Evolutionary conservation across 2,888 invertebrate species (phyloP).

Genomic region (Sturmia bella): DNA sequence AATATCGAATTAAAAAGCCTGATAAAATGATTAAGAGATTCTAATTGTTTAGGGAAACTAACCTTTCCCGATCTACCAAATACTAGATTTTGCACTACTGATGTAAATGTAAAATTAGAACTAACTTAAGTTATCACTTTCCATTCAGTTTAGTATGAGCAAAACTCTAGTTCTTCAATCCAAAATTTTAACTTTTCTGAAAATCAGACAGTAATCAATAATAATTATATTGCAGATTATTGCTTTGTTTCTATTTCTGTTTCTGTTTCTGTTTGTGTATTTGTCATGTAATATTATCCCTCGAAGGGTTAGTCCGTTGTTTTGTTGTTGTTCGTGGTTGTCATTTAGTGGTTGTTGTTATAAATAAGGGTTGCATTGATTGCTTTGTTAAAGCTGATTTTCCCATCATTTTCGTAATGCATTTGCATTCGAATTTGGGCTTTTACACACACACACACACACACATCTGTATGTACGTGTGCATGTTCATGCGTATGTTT

Average conservation of each 20-base stretch:
- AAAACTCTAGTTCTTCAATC: not conserved
- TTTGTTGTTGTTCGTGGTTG: not conserved
- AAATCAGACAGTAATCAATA: conserved; percentile 41
- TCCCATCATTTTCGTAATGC: conserved; percentile 52
- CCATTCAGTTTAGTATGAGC: no score
- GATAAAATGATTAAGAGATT: no score
- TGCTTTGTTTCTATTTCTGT: not conserved
- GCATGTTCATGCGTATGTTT: no score
- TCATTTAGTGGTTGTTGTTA: conserved; percentile 50
- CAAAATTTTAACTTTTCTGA: not conserved
- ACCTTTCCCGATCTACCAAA: no score
- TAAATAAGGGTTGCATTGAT: conserved; percentile 51
- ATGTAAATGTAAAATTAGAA: no score
- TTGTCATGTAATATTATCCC: conserved; percentile 48
- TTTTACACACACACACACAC: no score
- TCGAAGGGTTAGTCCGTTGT: conserved; percentile 47
- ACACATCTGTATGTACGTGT: no score
- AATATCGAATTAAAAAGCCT: no score
- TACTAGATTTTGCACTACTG: no score
- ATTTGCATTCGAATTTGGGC: conserved; percentile 49
- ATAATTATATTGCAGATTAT: conserved; percentile 41
- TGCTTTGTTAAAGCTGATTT: conserved; percentile 19
- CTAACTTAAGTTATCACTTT: no score
- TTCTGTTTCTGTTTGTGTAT: conserved; percentile 5
- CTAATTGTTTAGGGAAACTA: no score